Conservation (phyloP, 2,797 vertebrate genomes). For the Tympanoctomys barrerae region DNA sequence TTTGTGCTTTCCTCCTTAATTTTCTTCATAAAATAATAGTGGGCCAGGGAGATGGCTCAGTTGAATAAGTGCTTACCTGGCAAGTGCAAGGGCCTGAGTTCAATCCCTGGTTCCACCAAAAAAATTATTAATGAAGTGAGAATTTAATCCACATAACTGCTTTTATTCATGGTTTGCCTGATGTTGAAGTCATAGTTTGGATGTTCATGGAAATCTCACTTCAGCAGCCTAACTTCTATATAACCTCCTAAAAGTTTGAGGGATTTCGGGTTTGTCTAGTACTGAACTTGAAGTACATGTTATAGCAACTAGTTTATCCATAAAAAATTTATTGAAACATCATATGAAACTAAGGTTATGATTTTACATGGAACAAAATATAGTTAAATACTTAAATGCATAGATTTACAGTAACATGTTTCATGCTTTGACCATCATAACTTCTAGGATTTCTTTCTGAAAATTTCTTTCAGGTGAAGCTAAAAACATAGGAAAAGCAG, state of each 20-base stretch:
- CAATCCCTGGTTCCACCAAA: too few species aligned
- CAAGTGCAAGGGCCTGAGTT: too few species aligned
- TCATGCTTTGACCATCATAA: neutral
- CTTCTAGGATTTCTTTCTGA: neutral
- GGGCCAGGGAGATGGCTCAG: too few species aligned
- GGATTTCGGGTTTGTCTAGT: neutral
- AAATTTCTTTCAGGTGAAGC: constrained; percentile 8
- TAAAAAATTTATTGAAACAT: neutral
- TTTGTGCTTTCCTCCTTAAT: neutral
- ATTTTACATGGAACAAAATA: neutral
- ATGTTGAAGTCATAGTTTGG: neutral
- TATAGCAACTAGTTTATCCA: neutral
- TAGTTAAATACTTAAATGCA: neutral
- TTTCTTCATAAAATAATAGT: neutral
- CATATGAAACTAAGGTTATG: neutral
- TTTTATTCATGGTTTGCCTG: neutral
- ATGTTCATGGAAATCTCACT: neutral
- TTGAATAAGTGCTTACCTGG: too few species aligned
- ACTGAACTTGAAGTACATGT: neutral
- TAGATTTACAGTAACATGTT: neutral
- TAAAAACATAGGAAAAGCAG: neutral
- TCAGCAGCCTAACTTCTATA: neutral
- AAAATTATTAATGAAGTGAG: neutral
- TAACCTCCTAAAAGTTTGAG: neutral
- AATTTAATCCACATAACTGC: neutral